phyloP scores from a whole-genome alignment of 53 echinoderm and acorn worm species.

The Paracentrotus lividus region DNA sequence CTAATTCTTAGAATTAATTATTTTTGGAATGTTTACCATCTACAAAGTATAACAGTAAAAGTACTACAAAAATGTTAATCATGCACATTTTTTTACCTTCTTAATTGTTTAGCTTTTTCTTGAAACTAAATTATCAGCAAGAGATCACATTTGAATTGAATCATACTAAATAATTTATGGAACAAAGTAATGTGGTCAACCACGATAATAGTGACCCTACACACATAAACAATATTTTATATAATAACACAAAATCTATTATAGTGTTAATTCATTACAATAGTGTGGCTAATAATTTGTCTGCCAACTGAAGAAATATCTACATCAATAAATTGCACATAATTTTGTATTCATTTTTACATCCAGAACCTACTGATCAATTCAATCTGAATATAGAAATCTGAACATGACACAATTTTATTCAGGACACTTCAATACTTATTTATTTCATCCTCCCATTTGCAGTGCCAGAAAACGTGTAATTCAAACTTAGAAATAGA shows the following conservation, averaged over 20 bases:
- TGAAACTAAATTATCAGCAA: neutral
- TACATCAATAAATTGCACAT: constrained; percentile 55
- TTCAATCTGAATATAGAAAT: too few species aligned
- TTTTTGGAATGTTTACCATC: constrained; percentile 2
- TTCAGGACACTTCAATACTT: too few species aligned
- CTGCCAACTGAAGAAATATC: constrained; percentile 25
- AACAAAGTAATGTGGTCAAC: neutral
- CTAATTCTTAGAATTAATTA: neutral
- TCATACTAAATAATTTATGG: neutral
- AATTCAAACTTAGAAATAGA: too few species aligned
- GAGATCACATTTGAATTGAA: neutral
- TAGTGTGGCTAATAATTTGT: neutral
- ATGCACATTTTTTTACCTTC: neutral
- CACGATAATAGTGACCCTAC: neutral
- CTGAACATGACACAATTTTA: too few species aligned
- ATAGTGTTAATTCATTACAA: neutral
- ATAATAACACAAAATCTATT: constrained; percentile 26
- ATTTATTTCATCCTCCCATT: too few species aligned
- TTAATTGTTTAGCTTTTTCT: neutral
- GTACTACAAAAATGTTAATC: neutral
- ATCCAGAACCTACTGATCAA: neutral
- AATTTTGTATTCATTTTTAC: neutral
- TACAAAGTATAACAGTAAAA: neutral
- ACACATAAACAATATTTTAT: neutral
- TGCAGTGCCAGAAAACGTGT: too few species aligned